Conservation (phyloP, 2,888 invertebrate species). For the Leucoma salicis region DNA sequence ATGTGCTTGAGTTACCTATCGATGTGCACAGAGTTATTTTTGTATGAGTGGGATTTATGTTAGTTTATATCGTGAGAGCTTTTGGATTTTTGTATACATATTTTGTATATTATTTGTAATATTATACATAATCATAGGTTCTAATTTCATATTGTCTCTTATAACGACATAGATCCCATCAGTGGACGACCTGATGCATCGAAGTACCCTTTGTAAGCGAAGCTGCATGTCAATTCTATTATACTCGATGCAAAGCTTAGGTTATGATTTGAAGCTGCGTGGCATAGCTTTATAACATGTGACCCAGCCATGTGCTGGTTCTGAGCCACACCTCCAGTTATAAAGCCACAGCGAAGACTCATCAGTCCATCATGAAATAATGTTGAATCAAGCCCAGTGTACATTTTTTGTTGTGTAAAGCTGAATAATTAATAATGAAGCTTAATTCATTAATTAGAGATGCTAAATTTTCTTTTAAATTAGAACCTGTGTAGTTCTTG, state of each 20-base stretch:
- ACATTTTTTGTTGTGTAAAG: conserved; percentile 76
- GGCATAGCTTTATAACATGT: conserved; percentile 78
- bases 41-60: conserved; percentile 81
- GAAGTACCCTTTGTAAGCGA: conserved; percentile 75
- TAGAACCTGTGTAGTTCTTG: conserved; percentile 90
- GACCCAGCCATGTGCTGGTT: conserved; percentile 48
- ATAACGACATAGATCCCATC: conserved; percentile 78
- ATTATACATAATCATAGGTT: conserved; percentile 36
- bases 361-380: conserved; percentile 67
- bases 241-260: conserved; percentile 80
- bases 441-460: conserved; percentile 72
- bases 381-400: conserved; percentile 79
- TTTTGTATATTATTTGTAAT: conserved; percentile 29
- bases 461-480: conserved; percentile 77
- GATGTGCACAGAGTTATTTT: conserved; percentile 74
- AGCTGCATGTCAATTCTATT: conserved; percentile 80
- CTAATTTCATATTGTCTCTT: conserved; percentile 30
- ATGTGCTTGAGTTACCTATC: conserved; percentile 78
- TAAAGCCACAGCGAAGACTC: conserved; percentile 75
- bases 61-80: conserved; percentile 63
- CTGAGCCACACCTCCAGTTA: conserved; percentile 67
- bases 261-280: conserved; percentile 77
- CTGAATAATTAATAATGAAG: conserved; percentile 76
- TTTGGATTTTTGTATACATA: conserved; percentile 43
- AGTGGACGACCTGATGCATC: conserved; percentile 69